Conservation (phyloP, 2,113 vertebrate genomes). For the Spea multiplicata region DNA sequence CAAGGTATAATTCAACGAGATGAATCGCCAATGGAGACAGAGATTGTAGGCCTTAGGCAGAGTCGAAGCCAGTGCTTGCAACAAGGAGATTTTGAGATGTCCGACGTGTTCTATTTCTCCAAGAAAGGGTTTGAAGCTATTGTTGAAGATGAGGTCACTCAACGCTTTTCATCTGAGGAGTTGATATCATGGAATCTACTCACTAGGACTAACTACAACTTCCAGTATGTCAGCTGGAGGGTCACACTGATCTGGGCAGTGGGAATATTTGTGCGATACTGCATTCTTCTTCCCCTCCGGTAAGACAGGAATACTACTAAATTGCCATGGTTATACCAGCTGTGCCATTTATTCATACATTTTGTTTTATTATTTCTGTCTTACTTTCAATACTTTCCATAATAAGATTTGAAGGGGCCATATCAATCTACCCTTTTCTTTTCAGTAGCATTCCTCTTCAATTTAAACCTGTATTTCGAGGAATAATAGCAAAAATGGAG, state of each 20-base stretch:
- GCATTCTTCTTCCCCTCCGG: constrained; percentile 86
- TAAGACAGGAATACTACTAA: constrained; percentile 54
- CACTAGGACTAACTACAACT: constrained; percentile 91
- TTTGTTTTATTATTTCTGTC: no score
- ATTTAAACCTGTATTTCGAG: no score
- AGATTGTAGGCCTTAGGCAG: constrained; percentile 70
- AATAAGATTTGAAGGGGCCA: no score
- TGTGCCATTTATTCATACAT: no score
- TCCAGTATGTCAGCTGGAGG: constrained; percentile 84
- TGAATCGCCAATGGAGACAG: constrained; percentile 82
- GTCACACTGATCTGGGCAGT: constrained; percentile 87
- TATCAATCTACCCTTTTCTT: no score
- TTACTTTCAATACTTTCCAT: no score
- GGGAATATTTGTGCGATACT: constrained; percentile 85
- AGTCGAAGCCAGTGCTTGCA: constrained; percentile 51
- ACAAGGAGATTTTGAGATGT: constrained; percentile 74
- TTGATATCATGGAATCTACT: constrained; percentile 96
- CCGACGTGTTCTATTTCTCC: constrained; percentile 86
- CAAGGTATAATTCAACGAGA: constrained; percentile 87
- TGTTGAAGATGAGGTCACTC: constrained; percentile 91
- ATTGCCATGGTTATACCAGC: no score
- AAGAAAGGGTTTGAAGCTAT: constrained; percentile 89
- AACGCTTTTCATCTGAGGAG: constrained; percentile 94
- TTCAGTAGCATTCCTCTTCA: no score
- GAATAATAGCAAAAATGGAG: no score